Evolutionary conservation across 2,797 vertebrate species (phyloP).

Genomic region (Amblyraja radiata): DNA sequence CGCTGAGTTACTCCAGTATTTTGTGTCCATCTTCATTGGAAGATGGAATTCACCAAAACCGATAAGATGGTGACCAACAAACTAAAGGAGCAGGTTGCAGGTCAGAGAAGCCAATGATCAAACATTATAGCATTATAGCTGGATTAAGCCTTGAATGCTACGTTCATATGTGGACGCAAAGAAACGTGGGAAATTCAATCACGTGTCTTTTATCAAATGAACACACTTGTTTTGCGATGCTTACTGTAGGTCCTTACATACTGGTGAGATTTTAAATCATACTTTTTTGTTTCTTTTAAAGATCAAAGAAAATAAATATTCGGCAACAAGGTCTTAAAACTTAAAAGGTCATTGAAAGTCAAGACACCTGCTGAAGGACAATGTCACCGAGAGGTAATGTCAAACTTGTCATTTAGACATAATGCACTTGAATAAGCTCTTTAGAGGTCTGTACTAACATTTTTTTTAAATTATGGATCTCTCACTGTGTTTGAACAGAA

Average conservation of each 20-base stretch:
- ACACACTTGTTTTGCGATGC: not conserved
- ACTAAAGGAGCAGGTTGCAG: not conserved
- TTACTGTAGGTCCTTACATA: not conserved
- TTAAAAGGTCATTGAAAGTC: not conserved
- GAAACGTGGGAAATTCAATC: not conserved
- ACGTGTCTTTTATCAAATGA: not conserved
- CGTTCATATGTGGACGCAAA: not conserved
- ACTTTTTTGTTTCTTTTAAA: not conserved
- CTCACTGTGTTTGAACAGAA: not conserved
- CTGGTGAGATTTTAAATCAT: not conserved
- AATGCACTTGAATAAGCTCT: too few relatives aligned
- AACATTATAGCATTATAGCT: not conserved
- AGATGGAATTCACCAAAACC: not conserved
- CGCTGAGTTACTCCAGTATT: too few relatives aligned
- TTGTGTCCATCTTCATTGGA: not conserved
- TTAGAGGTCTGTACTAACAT: not conserved
- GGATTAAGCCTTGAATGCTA: not conserved
- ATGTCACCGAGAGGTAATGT: not conserved
- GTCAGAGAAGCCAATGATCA: not conserved
- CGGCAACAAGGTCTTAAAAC: not conserved
- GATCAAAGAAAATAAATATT: slow-evolving; percentile 15
- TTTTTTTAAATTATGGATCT: not conserved
- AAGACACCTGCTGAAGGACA: not conserved
- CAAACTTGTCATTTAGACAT: not conserved
- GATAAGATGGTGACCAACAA: not conserved